phyloP scores from a whole-genome alignment of 2,888 invertebrate genomes.

The Drosophila quinaria region DNA sequence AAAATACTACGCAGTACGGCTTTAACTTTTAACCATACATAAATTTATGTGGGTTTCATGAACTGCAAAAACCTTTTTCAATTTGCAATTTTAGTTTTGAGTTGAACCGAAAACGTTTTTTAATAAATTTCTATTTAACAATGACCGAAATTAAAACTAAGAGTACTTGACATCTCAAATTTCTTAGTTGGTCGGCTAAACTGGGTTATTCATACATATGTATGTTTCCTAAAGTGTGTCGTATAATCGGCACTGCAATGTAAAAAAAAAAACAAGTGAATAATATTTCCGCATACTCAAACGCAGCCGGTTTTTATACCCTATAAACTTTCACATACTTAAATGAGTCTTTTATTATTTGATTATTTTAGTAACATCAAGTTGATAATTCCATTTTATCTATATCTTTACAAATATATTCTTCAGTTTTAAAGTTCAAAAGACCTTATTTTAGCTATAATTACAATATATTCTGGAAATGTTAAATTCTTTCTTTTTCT shows the following conservation, averaged over 20 bases:
- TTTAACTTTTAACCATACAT: neutral
- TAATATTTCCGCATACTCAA: slow-evolving; percentile 58
- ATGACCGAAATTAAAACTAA: slow-evolving; percentile 1
- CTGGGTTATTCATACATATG: slow-evolving; percentile 15
- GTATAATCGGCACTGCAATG: slow-evolving; percentile 26
- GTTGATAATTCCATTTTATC: too few species aligned
- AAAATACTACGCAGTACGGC: slow-evolving; percentile 43
- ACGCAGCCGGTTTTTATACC: slow-evolving; percentile 40
- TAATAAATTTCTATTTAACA: neutral
- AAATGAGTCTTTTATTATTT: neutral
- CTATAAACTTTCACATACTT: neutral
- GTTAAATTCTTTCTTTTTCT: too few species aligned
- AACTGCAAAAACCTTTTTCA: neutral
- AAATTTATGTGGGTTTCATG: neutral
- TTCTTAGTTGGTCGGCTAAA: slow-evolving; percentile 22
- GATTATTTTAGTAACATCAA: too few species aligned
- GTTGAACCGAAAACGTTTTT: neutral
- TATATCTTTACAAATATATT: too few species aligned
- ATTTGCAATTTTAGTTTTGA: neutral
- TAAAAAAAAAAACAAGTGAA: slow-evolving; percentile 24
- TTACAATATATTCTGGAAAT: too few species aligned
- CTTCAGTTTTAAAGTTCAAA: too few species aligned
- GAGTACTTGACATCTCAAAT: neutral
- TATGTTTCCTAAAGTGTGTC: slow-evolving; percentile 5
- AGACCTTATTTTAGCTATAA: too few species aligned